Conservation (phyloP, 1,140 invertebrate genomes). For the Ceratoteleas bidentatus region DNA sequence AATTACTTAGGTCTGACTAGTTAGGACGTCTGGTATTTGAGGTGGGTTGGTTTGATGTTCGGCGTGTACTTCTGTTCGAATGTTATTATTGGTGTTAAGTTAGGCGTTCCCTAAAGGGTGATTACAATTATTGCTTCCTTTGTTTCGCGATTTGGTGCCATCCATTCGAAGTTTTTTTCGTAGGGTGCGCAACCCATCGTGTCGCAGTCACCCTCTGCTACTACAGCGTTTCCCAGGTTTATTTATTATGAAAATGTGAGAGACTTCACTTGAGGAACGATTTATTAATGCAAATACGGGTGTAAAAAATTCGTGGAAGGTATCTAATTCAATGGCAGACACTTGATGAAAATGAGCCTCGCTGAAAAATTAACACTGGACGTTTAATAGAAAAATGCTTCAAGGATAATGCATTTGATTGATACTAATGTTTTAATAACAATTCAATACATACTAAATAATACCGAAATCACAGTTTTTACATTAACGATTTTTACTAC, state of each 20-base stretch:
- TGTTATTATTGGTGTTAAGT: constrained; percentile 65
- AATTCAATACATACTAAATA: too few relatives aligned
- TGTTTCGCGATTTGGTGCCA: constrained; percentile 73
- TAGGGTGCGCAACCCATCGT: constrained; percentile 59
- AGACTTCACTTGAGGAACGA: constrained; percentile 7
- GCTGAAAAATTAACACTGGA: too few relatives aligned
- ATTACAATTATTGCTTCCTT: constrained; percentile 79
- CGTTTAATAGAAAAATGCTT: not conserved
- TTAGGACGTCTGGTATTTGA: not conserved
- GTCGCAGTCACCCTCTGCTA: constrained; percentile 68
- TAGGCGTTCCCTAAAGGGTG: constrained; percentile 63
- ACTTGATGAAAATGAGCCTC: too few relatives aligned
- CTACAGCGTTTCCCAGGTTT: constrained; percentile 56
- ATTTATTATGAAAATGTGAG: constrained; percentile 32
- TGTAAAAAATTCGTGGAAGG: not conserved
- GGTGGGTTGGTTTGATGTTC: not conserved
- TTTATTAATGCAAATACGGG: not conserved
- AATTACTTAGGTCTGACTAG: too few relatives aligned
- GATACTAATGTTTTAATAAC: too few relatives aligned
- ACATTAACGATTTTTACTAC: too few relatives aligned
- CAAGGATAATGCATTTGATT: too few relatives aligned
- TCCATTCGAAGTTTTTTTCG: constrained; percentile 21
- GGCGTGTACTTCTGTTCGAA: not conserved
- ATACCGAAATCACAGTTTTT: too few relatives aligned
- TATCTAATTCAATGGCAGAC: not conserved